Conservation (phyloP, 2,888 invertebrate genomes). For the Loripinus fragilis region DNA sequence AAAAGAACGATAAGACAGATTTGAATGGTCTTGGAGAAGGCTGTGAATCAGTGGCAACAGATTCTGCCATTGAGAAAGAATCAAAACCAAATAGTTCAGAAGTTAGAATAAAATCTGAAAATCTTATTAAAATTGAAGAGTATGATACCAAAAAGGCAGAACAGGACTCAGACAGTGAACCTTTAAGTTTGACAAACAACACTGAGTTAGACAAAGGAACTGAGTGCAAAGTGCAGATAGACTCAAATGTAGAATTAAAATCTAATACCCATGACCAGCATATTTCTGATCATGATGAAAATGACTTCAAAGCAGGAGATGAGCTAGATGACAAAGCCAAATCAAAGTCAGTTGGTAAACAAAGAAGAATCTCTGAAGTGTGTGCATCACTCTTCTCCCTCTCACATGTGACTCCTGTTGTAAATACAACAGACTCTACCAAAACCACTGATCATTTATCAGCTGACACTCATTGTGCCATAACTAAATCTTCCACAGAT, state of each 20-base stretch:
- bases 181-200: background rate
- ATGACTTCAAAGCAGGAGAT: background rate
- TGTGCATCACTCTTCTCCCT: slow-evolving; percentile 4
- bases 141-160: background rate
- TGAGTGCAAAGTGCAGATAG: background rate
- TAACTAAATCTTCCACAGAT: slow-evolving; percentile 8
- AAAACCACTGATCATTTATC: slow-evolving; percentile 3
- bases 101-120: background rate
- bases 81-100: background rate
- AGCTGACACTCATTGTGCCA: slow-evolving; percentile 9
- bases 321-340: background rate
- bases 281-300: background rate
- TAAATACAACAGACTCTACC: background rate
- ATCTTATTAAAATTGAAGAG: background rate
- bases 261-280: background rate
- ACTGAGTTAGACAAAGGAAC: background rate
- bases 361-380: slow-evolving; percentile 20
- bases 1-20: no score
- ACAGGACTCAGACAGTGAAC: background rate
- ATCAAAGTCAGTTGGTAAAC: background rate
- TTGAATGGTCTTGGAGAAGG: no score
- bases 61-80: no score
- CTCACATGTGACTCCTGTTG: background rate
- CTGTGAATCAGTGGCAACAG: no score
- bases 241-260: background rate